Percentiles rank a stretch among this genome's conserved stretches.
Conservation (phyloP, 1,140 invertebrate genomes). For the Panagrolaimus sp. region DNA sequence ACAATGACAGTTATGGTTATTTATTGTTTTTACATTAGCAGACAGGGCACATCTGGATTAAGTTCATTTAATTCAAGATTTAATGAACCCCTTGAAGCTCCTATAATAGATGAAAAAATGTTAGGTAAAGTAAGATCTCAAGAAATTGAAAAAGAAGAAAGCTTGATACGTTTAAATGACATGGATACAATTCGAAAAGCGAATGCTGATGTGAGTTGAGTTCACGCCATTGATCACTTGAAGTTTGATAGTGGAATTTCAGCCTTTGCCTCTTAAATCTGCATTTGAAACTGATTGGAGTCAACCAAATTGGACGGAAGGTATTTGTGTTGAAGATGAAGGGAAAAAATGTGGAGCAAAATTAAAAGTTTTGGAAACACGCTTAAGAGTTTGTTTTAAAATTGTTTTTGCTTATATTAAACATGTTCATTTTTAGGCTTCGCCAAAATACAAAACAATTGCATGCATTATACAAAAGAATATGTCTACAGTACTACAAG, state of each 20-base stretch:
- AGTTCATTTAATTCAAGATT: too few species aligned
- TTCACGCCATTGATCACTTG: background rate
- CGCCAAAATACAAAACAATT: conserved; percentile 17
- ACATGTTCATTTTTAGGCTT: background rate
- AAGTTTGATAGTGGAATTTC: background rate
- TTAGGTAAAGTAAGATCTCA: background rate
- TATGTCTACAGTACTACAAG: conserved; percentile 27
- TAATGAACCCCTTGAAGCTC: too few species aligned
- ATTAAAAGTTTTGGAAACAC: background rate
- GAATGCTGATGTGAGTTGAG: background rate
- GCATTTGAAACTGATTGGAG: background rate
- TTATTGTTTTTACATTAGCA: too few species aligned
- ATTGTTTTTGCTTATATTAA: too few species aligned
- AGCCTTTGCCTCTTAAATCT: background rate
- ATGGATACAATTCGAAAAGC: background rate
- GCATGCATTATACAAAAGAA: conserved; percentile 26
- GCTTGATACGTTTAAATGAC: conserved; percentile 3
- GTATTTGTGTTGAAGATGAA: background rate
- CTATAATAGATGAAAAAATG: background rate
- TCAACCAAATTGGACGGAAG: background rate
- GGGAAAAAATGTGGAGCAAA: background rate
- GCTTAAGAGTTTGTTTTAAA: background rate
- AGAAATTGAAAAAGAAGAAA: background rate
- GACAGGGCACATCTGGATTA: too few species aligned
- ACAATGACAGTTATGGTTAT: too few species aligned